Base-by-base conservation (phyloP, 1,140 invertebrate species). In the Pararge aegeria region DNA sequence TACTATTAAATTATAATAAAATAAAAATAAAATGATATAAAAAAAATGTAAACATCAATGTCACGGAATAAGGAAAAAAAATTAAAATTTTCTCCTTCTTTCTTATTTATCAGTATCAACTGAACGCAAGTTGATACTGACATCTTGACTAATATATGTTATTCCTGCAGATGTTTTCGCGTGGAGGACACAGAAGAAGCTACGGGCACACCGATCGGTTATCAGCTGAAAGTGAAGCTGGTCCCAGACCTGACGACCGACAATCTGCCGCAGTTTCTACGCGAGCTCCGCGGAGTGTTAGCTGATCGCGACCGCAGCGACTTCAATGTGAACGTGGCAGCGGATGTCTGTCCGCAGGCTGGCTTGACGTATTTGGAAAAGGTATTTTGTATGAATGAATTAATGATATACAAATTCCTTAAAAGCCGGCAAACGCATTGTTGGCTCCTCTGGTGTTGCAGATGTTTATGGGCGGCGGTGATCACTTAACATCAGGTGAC, bases 361-460 rank as follows among this genome's bases (percentile, higher is more conserved):
- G 66, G 68, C 0, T 58, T 86, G 7, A 76, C 82, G 0, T 87
- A 85, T 50, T 66, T 89, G 51, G 80, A 88, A n/a, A 90, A 90
- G 78, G 88, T 87, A 57, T 12, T 12, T 12, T 12, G 3, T 37
- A 37, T 12, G 12, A n/a, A n/a, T n/a, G n/a, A n/a, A n/a, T n/a
- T n/a, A n/a, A n/a, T n/a, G n/a, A n/a, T n/a, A n/a, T n/a, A n/a
- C n/a, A n/a, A n/a, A n/a, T n/a, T n/a, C n/a, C n/a, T n/a, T n/a
- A n/a, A n/a, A n/a, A n/a, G n/a, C n/a, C n/a, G n/a, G n/a, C n/a
- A n/a, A n/a, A n/a, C n/a, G n/a, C n/a, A n/a, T n/a, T n/a, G n/a
- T n/a, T n/a, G n/a, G n/a, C n/a, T n/a, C n/a, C n/a, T n/a, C n/a
- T n/a, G n/a, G n/a, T n/a, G n/a, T n/a, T n/a, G n/a, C n/a, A n/a